Evolutionary conservation across 2,888 invertebrate species (phyloP), one percentile per base, ranked within the genome.

Genomic region (Dusona sp.): DNA sequence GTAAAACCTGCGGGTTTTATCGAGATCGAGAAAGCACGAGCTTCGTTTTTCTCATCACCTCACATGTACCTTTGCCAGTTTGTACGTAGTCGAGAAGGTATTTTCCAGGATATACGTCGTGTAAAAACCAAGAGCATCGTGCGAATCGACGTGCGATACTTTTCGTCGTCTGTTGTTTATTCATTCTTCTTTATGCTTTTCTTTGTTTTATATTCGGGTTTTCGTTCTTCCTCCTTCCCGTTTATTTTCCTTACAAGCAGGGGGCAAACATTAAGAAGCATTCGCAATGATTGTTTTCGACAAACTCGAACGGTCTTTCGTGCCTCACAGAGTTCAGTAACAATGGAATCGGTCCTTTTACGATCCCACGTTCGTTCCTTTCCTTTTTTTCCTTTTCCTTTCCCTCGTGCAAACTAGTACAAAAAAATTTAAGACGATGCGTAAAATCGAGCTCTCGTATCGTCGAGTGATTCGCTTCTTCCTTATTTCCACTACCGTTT

Each of bases 1-100:
- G 84, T 70, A 84, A 84, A 84, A 74, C 70, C 79, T 70, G 75
- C 79, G 65, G 54, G 70, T 82, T 82, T 68, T 75, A 75, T 82
- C 68, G 82, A 48, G 82, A 29, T 82, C 68, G 25, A 57, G 68
- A 48, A 68, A n/a, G 54, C 45, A 61, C 33, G 25, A 48, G 33
- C 3, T 72, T 48, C n/a, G 19, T n/a, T 16, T 72, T 33, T 33
- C 70, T 25, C 68, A n/a, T 29, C 70, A 29, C n/a, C 61, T 22
- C 74, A 13, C 57, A 25, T 45, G 36, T 57, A 33, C 57, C 48
- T 51, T 45, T 70, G 42, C 19, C 11, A 45, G 72, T 54, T 65
- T 67, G 42, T 45, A 68, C 25, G 38, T 22, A 73, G 73, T 36
- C 65, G 9, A 65, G 48, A 73, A 22, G 70, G 61, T 72, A 79